Base-by-base conservation (phyloP, 2,113 vertebrate species). In the Aptenodytes forsteri region DNA sequence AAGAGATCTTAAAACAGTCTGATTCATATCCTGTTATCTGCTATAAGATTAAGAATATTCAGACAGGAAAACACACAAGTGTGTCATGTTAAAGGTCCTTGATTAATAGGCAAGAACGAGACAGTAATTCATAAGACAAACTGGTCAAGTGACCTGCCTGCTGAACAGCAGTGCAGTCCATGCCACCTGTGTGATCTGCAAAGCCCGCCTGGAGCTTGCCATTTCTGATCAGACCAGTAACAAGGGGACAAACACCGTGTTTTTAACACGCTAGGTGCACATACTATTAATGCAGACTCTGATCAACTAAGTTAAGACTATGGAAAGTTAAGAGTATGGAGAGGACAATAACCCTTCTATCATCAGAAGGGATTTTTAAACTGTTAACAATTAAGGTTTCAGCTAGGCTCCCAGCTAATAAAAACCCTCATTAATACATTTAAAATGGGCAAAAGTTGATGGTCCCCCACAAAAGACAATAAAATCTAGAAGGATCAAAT, bases 81-180 rank as follows among this genome's bases (percentile, higher is more conserved):
- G 34, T 30, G 36, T 29, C 47, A 20, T 0, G 10, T 38, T 25
- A 26, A 54, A 83, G 59, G 44, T 56, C 69, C 26, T 7, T 15
- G 22, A 36, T 73, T 55, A 36, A 59, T 20, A 64, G 81, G 15
- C 9, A n/a, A 18, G 52, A 50, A 8, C n/a, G 11, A 21, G 81
- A n/a, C 27, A 52, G 38, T 8, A 49, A 47, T 26, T 69, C 26
- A 1, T 3, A 22, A 1, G 16, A 25, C 38, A 29, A 59, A 32
- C 19, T 0, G 2, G 38, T 6, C 6, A 13, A 32, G 76, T 1
- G 36, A 49, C 18, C 22, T 11, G 22, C 50, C 30, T 14, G 46
- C 56, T 26, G 30, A 10, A 22, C 13, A 46, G 66, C 62, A 40
- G 36, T 1, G 15, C 47, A 34, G 47, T 5, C 40, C 23, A 0